Conservation (phyloP, 1,140 invertebrate species). For the Megalopta genalis region DNA sequence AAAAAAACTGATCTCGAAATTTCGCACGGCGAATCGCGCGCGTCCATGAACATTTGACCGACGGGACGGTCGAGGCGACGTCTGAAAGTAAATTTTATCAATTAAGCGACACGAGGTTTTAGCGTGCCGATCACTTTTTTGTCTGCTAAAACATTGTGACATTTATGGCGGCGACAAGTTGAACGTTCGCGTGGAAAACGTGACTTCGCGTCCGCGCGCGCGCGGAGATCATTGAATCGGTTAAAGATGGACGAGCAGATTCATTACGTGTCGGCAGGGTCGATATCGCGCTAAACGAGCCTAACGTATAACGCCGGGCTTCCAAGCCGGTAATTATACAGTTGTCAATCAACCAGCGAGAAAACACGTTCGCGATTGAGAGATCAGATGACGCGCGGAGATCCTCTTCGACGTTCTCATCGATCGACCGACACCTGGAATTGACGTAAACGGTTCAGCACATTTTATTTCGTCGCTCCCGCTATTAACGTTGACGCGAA, state of each 20-base stretch:
- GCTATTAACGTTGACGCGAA: not conserved
- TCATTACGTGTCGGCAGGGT: slow-evolving; percentile 40
- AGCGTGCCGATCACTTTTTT: too few species aligned
- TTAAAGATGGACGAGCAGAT: slow-evolving; percentile 43
- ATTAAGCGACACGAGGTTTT: too few species aligned
- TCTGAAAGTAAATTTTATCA: too few species aligned
- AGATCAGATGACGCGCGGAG: slow-evolving; percentile 59
- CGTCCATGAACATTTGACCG: too few species aligned
- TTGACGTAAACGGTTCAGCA: slow-evolving; percentile 5
- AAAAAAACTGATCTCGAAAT: too few species aligned
- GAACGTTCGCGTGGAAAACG: slow-evolving; percentile 16
- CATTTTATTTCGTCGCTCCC: not conserved
- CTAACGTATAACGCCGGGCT: slow-evolving; percentile 55
- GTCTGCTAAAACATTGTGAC: not conserved
- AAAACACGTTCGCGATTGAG: slow-evolving; percentile 64
- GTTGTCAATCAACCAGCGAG: slow-evolving; percentile 61
- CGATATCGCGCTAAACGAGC: slow-evolving; percentile 35
- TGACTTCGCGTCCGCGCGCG: slow-evolving; percentile 21
- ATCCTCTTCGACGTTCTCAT: slow-evolving; percentile 28
- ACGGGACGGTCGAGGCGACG: too few species aligned
- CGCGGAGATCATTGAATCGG: slow-evolving; percentile 39
- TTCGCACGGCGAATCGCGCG: too few species aligned
- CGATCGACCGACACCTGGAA: not conserved
- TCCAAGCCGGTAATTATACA: slow-evolving; percentile 64
- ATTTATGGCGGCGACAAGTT: slow-evolving; percentile 5